Evolutionary conservation across 2,888 invertebrate species (phyloP).

Genomic region (Clunio marinus): DNA sequence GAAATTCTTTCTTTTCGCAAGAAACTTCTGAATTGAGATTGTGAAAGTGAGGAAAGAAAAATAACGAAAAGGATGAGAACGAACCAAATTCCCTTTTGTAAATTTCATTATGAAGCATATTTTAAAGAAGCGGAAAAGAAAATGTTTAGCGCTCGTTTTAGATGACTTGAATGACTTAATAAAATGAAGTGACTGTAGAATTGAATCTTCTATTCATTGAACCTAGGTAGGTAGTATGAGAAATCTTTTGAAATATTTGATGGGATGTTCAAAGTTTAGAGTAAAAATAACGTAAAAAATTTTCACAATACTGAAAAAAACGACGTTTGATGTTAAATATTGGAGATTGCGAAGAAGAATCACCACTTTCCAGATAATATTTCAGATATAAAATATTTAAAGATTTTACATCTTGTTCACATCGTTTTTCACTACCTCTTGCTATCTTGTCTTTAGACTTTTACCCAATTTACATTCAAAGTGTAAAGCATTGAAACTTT

Average conservation of each 20-base stretch:
- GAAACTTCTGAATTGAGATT: not conserved
- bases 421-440: not conserved
- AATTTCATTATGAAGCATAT: slow-evolving; percentile 25
- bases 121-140: no score
- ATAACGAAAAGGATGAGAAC: not conserved
- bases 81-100: slow-evolving; percentile 12
- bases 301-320: no score
- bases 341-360: no score
- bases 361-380: slow-evolving; percentile 22
- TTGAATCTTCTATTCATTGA: slow-evolving; percentile 12
- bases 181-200: slow-evolving; percentile 24
- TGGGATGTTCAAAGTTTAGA: not conserved
- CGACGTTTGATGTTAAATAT: not conserved
- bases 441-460: not conserved
- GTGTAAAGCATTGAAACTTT: not conserved
- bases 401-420: not conserved
- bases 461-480: slow-evolving; percentile 1
- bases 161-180: slow-evolving; percentile 31
- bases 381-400: slow-evolving; percentile 38
- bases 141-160: slow-evolving; percentile 15
- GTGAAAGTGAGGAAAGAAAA: not conserved
- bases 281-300: no score
- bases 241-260: no score
- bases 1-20: not conserved
- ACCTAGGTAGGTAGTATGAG: no score